Percentiles rank a stretch among this genome's conserved stretches.
These are phyloP conservation scores for Axinella damicornis DNA, from an alignment of 37 sponge, comb jelly and placozoan species.

Conservation along the genomic window DNA sequence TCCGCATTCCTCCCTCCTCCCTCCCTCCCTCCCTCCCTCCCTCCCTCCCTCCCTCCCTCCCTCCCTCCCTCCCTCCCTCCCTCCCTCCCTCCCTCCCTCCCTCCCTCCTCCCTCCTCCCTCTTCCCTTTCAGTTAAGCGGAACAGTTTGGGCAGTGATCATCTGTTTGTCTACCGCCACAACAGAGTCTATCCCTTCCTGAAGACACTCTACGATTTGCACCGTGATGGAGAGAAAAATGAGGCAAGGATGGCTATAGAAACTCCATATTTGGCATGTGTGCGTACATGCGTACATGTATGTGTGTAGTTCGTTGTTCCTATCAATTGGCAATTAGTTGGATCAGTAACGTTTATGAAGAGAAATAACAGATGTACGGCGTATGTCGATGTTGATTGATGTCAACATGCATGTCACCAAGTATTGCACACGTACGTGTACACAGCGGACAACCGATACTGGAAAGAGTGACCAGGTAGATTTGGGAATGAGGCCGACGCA, in stretches of 20 bases:
- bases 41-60: conserved; percentile 11
- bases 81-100: not conserved
- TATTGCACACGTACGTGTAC: too few species aligned
- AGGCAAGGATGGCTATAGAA: not conserved
- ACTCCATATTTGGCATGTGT: too few species aligned
- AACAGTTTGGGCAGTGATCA: conserved; percentile 80
- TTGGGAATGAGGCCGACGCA: too few species aligned
- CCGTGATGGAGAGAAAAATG: not conserved
- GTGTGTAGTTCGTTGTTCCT: too few species aligned
- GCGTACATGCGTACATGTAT: too few species aligned
- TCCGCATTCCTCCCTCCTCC: not conserved
- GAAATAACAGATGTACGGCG: too few species aligned
- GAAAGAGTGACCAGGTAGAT: too few species aligned
- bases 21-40: conserved; percentile 2
- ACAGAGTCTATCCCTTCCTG: conserved; percentile 48
- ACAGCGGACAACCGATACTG: too few species aligned
- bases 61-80: conserved; percentile 18
- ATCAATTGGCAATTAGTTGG: too few species aligned
- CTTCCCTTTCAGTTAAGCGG: conserved; percentile 46
- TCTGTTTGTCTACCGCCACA: conserved; percentile 66
- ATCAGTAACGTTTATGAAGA: too few species aligned
- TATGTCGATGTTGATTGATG: too few species aligned
- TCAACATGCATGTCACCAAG: too few species aligned
- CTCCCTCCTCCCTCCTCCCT: conserved; percentile 3
- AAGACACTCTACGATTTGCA: conserved; percentile 65